A percentile compares a stretch with the other conserved stretches of the same genome.
Conservation (phyloP, 37 sponge, comb jelly and placozoan species). For the Cladorhizidae sp. region DNA sequence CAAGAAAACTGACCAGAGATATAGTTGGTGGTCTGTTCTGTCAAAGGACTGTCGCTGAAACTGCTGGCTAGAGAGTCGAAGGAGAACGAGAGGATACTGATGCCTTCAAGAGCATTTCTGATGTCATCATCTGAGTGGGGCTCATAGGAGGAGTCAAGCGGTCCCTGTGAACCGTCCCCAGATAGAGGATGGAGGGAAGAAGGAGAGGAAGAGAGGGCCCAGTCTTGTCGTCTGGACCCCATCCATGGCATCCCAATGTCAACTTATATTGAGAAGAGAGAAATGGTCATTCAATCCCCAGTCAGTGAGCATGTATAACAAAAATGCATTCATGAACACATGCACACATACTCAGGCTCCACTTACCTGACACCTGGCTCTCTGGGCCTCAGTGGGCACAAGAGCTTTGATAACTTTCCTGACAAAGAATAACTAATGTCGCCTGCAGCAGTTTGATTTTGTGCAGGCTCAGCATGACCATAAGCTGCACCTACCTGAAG, state of each 20-base stretch:
- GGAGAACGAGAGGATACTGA: slow-evolving; percentile 14
- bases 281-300: not conserved
- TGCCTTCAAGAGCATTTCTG: not conserved
- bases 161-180: not conserved
- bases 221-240: not conserved
- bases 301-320: not conserved
- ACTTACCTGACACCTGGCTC: too few relatives aligned
- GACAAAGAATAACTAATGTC: too few relatives aligned
- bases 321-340: not conserved
- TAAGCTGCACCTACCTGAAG: too few relatives aligned
- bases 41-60: slow-evolving; percentile 1
- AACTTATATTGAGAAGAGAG: not conserved
- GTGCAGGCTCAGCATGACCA: too few relatives aligned
- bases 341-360: not conserved
- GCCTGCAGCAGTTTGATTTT: too few relatives aligned
- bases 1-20: slow-evolving; percentile 2
- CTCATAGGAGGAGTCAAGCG: too few relatives aligned
- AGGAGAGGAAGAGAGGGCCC: not conserved
- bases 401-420: too few relatives aligned
- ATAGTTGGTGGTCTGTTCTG: slow-evolving; percentile 12
- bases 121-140: slow-evolving; percentile 5
- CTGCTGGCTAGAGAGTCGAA: slow-evolving; percentile 8
- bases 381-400: too few relatives aligned
- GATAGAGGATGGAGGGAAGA: not conserved
- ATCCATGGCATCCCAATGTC: not conserved